Evolutionary conservation across 2,113 vertebrate genomes (phyloP).

Genomic region (Oreocharis arfaki): DNA sequence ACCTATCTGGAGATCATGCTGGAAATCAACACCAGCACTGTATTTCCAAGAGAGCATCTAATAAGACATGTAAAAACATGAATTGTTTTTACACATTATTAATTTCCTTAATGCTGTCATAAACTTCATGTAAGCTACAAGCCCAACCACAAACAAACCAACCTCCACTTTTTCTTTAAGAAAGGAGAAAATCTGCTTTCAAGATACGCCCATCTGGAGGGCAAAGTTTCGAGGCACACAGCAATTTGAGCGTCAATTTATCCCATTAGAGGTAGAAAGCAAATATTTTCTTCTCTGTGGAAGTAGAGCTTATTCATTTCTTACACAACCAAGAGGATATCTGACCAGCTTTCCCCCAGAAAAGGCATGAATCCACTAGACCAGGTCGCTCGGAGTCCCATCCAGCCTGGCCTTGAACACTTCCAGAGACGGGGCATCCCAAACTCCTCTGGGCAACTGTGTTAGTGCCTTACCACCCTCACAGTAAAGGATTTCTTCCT

Average conservation of each 20-base stretch:
- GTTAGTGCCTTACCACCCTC: background rate
- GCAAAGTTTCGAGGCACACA: background rate
- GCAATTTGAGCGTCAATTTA: background rate
- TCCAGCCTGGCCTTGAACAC: background rate
- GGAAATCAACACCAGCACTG: background rate
- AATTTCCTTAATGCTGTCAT: background rate
- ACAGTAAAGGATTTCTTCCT: background rate
- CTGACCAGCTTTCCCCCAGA: background rate
- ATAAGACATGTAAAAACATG: background rate
- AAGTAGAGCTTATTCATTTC: background rate
- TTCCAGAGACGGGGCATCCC: background rate
- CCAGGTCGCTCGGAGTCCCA: background rate
- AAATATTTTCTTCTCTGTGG: background rate
- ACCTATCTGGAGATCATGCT: background rate
- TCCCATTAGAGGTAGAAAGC: background rate
- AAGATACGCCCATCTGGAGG: background rate
- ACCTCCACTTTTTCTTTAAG: background rate
- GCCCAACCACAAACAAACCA: background rate
- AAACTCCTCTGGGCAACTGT: background rate
- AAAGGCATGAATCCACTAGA: background rate
- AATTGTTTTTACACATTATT: background rate
- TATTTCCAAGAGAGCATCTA: background rate
- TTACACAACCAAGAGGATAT: background rate
- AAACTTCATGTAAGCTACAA: background rate
- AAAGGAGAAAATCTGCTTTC: background rate